Percentiles rank a stretch among this genome's conserved stretches.
phyloP scores from a whole-genome alignment of 2,888 invertebrate genomes.

The Drosophila macrospina region DNA sequence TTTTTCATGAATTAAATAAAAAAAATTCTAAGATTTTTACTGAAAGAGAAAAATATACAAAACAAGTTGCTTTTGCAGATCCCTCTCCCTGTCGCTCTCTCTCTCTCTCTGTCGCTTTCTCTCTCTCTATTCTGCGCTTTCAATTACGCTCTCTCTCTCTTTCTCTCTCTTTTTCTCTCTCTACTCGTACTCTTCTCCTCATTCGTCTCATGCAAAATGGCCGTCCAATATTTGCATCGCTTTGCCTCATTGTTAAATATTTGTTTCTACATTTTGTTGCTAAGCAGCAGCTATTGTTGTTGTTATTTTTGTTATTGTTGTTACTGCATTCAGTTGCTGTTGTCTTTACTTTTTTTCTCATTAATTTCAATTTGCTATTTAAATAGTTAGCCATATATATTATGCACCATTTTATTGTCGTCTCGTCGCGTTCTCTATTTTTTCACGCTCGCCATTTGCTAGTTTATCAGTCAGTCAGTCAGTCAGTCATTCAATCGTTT shows the following conservation, averaged over 20 bases:
- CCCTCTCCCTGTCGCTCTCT: conserved; percentile 5
- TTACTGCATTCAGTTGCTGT: conserved; percentile 16
- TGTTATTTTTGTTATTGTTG: conserved; percentile 21
- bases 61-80: conserved; percentile 17
- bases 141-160: conserved; percentile 1
- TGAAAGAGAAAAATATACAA: conserved; percentile 11
- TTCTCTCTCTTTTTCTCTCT: conserved; percentile 1
- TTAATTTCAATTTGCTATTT: conserved; percentile 63
- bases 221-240: conserved; percentile 27
- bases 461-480: conserved; percentile 9
- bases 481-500: conserved; percentile 14
- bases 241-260: conserved; percentile 43
- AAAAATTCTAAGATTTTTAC: background rate
- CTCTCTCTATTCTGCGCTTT: conserved; percentile 5
- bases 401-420: conserved; percentile 50
- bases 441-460: conserved; percentile 5
- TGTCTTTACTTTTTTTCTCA: conserved; percentile 39
- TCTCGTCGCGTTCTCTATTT: conserved; percentile 26
- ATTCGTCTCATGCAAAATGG: conserved; percentile 49
- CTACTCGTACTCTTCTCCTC: conserved; percentile 1
- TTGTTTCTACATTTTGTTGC: conserved; percentile 47
- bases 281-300: conserved; percentile 28
- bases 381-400: conserved; percentile 43
- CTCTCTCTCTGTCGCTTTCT: background rate
- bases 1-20: conserved; percentile 11